Percentiles rank a stretch among this genome's conserved stretches.
Evolutionary conservation across 2,797 vertebrate species (phyloP).

Genomic region (Limnodromus scolopaceus): DNA sequence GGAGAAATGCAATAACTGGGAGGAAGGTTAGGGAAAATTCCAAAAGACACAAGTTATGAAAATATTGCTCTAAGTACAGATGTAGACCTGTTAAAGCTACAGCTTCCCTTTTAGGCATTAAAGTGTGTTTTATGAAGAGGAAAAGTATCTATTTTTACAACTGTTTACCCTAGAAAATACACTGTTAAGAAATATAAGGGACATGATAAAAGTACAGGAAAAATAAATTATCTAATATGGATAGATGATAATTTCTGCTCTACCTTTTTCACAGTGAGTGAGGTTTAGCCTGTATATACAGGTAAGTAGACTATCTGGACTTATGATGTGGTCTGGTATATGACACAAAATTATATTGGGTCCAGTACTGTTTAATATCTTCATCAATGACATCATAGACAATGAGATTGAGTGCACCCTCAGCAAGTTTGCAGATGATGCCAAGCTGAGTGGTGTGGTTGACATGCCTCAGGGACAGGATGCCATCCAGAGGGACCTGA

Average conservation of each 20-base stretch:
- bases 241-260: not conserved
- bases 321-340: not conserved
- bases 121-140: not conserved
- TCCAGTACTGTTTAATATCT: not conserved
- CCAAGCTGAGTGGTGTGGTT: not conserved
- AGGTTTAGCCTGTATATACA: not conserved
- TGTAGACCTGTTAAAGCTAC: not conserved
- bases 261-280: not conserved
- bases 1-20: not conserved
- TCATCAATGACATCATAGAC: not conserved
- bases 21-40: not conserved
- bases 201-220: not conserved
- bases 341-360: not conserved
- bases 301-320: not conserved
- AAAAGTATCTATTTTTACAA: not conserved
- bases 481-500: no score
- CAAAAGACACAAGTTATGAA: not conserved
- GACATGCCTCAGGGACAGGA: rapidly evolving
- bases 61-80: not conserved
- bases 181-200: not conserved
- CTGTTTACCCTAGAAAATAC: not conserved
- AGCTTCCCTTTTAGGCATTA: not conserved
- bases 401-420: rapidly evolving
- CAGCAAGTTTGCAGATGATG: not conserved
- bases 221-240: not conserved